Evolutionary conservation across 2,888 invertebrate genomes (phyloP).

Genomic region (Plusia festucae): DNA sequence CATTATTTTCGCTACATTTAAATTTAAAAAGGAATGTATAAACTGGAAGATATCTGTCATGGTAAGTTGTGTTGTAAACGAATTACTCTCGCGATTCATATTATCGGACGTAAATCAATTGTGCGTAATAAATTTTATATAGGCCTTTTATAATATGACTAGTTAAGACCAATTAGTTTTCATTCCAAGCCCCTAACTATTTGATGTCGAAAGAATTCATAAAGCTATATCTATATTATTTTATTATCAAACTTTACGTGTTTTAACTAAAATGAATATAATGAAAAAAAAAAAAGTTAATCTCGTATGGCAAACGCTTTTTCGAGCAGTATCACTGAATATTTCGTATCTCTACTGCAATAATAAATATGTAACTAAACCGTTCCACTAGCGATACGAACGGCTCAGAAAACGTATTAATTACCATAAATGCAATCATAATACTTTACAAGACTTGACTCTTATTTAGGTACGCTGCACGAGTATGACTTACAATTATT

Average conservation of each 20-base stretch:
- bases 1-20: slow-evolving; percentile 70
- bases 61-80: slow-evolving; percentile 55
- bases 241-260: slow-evolving; percentile 21
- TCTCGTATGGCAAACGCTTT: slow-evolving; percentile 4
- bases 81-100: slow-evolving; percentile 52
- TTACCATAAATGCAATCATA: slow-evolving; percentile 37
- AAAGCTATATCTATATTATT: slow-evolving; percentile 44
- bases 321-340: background rate
- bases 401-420: slow-evolving; percentile 18
- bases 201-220: slow-evolving; percentile 44
- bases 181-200: slow-evolving; percentile 49
- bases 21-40: slow-evolving; percentile 82
- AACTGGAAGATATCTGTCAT: slow-evolving; percentile 78
- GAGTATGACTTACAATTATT: slow-evolving; percentile 37
- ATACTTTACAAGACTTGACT: slow-evolving; percentile 28
- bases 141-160: slow-evolving; percentile 87
- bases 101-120: slow-evolving; percentile 72
- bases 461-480: slow-evolving; percentile 34
- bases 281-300: slow-evolving; percentile 10
- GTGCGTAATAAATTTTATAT: slow-evolving; percentile 76
- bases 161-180: slow-evolving; percentile 76
- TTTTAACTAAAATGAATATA: slow-evolving; percentile 19
- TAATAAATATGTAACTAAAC: slow-evolving; percentile 12
- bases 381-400: slow-evolving; percentile 17
- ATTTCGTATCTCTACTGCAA: background rate